Evolutionary conservation across 2,888 invertebrate species (phyloP).

Genomic region (Orthosia cruda): DNA sequence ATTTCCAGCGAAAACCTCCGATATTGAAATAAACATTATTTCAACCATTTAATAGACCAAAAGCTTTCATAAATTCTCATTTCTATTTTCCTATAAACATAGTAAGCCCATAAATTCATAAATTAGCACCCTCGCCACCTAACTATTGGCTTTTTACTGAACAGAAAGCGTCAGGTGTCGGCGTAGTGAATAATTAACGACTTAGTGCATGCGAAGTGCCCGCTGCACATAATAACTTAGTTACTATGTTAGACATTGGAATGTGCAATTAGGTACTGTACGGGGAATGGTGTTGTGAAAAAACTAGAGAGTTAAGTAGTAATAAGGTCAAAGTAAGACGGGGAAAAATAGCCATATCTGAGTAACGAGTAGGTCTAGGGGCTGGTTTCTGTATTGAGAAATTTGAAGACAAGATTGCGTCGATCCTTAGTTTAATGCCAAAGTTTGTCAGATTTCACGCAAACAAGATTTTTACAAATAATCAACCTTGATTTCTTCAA

Average conservation of each 20-base stretch:
- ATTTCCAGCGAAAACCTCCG: no score
- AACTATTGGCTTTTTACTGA: slow-evolving; percentile 65
- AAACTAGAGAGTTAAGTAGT: not conserved
- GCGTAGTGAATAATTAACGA: slow-evolving; percentile 73
- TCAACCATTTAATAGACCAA: not conserved
- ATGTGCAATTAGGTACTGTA: slow-evolving; percentile 21
- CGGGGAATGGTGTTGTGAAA: not conserved
- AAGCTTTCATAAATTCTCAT: slow-evolving; percentile 5
- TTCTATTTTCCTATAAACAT: slow-evolving; percentile 35
- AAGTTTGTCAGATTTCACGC: no score
- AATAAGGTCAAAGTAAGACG: no score
- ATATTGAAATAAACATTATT: no score
- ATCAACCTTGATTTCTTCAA: no score
- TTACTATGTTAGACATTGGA: slow-evolving; percentile 35
- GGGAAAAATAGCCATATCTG: no score
- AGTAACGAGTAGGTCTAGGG: no score
- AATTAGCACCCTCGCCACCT: slow-evolving; percentile 42
- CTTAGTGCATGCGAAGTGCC: slow-evolving; percentile 59
- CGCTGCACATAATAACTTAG: slow-evolving; percentile 60
- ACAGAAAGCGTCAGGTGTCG: slow-evolving; percentile 68
- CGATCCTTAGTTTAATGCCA: no score
- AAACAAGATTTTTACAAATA: no score
- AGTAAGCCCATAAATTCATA: slow-evolving; percentile 42
- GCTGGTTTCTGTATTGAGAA: no score
- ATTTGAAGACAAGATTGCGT: no score